These are phyloP conservation scores for Trachythela sp. DNA, from an alignment of 64 coral and sea anemone species.

Conservation along the genomic window DNA sequence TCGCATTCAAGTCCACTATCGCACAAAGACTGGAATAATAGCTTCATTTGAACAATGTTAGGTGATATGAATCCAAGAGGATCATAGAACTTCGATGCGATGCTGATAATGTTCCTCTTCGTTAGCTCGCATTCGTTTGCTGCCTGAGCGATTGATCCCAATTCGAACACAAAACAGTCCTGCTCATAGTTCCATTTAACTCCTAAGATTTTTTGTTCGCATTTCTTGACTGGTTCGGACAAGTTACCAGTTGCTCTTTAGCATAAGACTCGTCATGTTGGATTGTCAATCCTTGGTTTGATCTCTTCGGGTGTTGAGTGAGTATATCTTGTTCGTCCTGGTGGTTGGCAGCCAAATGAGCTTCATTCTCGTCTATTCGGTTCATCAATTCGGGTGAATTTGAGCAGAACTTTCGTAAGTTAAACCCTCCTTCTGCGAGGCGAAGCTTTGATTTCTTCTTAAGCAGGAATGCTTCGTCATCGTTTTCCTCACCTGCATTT, in stretches of 20 bases:
- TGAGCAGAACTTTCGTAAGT: conserved; percentile 39
- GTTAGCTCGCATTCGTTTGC: conserved; percentile 25
- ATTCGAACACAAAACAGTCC: conserved; percentile 18
- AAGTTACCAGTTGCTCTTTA: not conserved
- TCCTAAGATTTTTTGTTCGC: conserved; percentile 27
- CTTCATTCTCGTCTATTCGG: not conserved
- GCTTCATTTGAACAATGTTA: conserved; percentile 30
- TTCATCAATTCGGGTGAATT: conserved; percentile 3
- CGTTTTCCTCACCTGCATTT: not conserved
- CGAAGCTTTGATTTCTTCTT: conserved; percentile 30
- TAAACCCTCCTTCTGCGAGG: conserved; percentile 46
- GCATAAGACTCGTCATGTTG: conserved; percentile 33
- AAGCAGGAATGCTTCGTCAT: conserved; percentile 2
- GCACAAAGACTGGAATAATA: conserved; percentile 31
- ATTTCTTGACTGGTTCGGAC: not conserved
- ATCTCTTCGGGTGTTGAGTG: not conserved
- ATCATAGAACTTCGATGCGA: conserved; percentile 29
- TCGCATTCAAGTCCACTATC: not conserved
- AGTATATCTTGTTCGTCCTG: not conserved
- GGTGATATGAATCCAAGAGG: conserved; percentile 26
- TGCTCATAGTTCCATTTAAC: conserved; percentile 25
- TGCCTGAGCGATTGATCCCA: conserved; percentile 14
- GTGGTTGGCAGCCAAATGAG: not conserved
- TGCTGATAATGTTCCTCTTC: conserved; percentile 25
- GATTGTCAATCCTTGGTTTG: not conserved